A percentile compares a stretch with the other conserved stretches of the same genome.
phyloP scores from a whole-genome alignment of 2,113 vertebrate genomes.

The Oostethus manadensis region DNA sequence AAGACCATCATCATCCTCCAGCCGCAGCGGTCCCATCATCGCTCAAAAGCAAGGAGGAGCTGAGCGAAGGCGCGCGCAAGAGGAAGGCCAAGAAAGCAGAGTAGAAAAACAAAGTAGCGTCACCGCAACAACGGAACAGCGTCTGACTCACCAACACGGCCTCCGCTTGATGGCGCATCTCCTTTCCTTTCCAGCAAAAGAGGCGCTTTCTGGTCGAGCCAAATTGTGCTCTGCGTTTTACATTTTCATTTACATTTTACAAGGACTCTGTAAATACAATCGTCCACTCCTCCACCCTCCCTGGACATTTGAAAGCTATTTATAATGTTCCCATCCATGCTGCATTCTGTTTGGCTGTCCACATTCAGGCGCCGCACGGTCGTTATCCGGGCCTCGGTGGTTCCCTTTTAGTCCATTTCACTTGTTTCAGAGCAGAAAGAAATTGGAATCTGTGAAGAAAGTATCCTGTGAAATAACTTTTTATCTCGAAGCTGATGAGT shows the following conservation, averaged over 20 bases:
- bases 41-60: conserved; percentile 88
- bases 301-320: conserved; percentile 45
- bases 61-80: conserved; percentile 88
- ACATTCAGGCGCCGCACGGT: conserved; percentile 24
- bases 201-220: conserved; percentile 52
- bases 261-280: conserved; percentile 68
- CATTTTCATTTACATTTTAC: conserved; percentile 26
- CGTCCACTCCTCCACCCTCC: conserved; percentile 45
- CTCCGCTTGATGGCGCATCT: conserved; percentile 42
- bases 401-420: conserved; percentile 13
- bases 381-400: conserved; percentile 10
- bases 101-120: conserved; percentile 45
- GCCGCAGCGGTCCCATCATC: conserved; percentile 63
- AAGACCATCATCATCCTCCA: conserved; percentile 71
- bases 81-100: conserved; percentile 94
- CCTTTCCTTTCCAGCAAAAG: conserved; percentile 49
- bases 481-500: conserved; percentile 22
- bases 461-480: conserved; percentile 20
- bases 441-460: conserved; percentile 38
- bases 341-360: conserved; percentile 36
- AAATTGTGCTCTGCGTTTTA: conserved; percentile 58
- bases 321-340: conserved; percentile 39
- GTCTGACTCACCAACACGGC: conserved; percentile 40
- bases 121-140: conserved; percentile 22
- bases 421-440: conserved; percentile 19